phyloP scores from a whole-genome alignment of 2,888 invertebrate genomes.

The Catocala fraxini region DNA sequence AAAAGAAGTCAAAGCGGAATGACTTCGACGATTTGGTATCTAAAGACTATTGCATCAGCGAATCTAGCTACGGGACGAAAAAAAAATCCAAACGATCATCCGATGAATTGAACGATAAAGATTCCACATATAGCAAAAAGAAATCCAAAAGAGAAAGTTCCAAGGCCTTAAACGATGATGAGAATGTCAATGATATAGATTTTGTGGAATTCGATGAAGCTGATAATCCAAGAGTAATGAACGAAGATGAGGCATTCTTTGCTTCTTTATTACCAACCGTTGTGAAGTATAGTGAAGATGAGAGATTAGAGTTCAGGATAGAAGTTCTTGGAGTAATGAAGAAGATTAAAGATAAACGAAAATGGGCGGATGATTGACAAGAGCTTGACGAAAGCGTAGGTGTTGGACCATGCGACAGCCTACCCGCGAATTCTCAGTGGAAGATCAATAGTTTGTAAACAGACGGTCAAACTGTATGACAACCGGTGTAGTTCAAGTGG shows the following conservation, averaged over 20 bases:
- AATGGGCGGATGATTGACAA: constrained; percentile 51
- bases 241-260: constrained; percentile 83
- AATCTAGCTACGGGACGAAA: constrained; percentile 31
- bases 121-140: constrained; percentile 27
- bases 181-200: constrained; percentile 51
- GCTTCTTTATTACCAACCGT: constrained; percentile 78
- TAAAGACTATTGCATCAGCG: constrained; percentile 19
- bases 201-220: constrained; percentile 64
- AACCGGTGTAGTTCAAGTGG: too few relatives aligned
- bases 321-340: constrained; percentile 78
- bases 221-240: constrained; percentile 77
- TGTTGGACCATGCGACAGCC: too few relatives aligned
- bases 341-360: constrained; percentile 70
- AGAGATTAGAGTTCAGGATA: constrained; percentile 78
- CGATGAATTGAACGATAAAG: constrained; percentile 9
- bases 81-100: constrained; percentile 51
- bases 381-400: too few relatives aligned
- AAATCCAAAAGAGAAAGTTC: constrained; percentile 28
- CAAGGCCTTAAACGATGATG: constrained; percentile 17
- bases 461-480: too few relatives aligned
- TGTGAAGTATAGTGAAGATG: constrained; percentile 78
- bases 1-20: constrained; percentile 53
- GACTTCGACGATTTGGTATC: constrained; percentile 31
- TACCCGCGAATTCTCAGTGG: background rate
- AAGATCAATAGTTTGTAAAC: too few relatives aligned